Base-by-base conservation (phyloP, 2,888 invertebrate genomes). In the Cosmopolites sordidus region DNA sequence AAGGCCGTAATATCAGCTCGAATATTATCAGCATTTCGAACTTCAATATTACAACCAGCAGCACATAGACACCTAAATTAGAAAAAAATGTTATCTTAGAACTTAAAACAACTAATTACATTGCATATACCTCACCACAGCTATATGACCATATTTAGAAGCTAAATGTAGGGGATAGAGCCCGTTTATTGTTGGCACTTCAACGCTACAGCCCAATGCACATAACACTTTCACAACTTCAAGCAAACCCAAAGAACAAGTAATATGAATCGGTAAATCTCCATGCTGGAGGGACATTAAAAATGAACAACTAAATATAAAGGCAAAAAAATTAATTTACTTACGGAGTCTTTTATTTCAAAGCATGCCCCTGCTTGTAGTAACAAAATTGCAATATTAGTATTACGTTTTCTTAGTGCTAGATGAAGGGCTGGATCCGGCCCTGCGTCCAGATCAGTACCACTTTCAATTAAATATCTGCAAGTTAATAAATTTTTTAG, bases 1-100 rank as follows among this genome's bases (percentile, higher is more conserved):
- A 87, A 74, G n/a, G 88, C 88, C 61, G 86, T 83, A 37, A 88
- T 84, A 66, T 88, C 87, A 2, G 87, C 85, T 41, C 84, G 79
- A 47, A 87, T 83, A 46, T 86, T 86, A 68, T 85, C 84, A 64
- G 78, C 78, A 69, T 84, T 84, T 44, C 80, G 78, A 54, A 79
- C 78, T 62, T 85, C 84, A 41, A 84, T 80, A 62, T 83, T 80
- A 63, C 86, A 86, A 38, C 87, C 86, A 52, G 86, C 82, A 58
- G 86, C 77, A 64, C 87, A 83, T 43, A 89, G 75, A 66, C 83
- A 82, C 62, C 82, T 80, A 62, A 65, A 50, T 43, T 48, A n/a
- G 1, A 38, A 30, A 14, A 16, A 44, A 44, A 16, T 18, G 9
- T 8, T 17, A 29, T 37, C 9, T 41, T 37, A 39, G 18, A n/a